A percentile compares a stretch with the other conserved stretches of the same genome.
phyloP scores from a whole-genome alignment of 2,888 invertebrate species.

The Branchipolynoe longqiensis region DNA sequence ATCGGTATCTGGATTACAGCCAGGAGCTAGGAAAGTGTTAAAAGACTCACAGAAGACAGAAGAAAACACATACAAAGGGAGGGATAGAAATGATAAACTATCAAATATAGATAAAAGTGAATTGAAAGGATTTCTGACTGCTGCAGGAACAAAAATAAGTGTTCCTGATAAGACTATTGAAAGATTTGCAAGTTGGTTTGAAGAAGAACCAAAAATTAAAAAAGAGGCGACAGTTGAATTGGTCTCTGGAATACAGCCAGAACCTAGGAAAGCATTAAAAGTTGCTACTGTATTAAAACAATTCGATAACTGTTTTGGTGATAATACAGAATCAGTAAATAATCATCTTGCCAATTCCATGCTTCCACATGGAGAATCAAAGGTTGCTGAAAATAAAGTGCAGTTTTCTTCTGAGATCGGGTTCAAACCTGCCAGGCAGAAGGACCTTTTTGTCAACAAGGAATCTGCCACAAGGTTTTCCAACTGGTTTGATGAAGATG shows the following conservation, averaged over 20 bases:
- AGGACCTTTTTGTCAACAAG: not conserved
- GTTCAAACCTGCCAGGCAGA: not conserved
- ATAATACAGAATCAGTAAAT: not conserved
- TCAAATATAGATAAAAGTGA: not conserved
- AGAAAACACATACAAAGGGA: no score
- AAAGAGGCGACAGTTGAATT: no score
- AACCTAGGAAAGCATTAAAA: no score
- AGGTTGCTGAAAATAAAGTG: not conserved
- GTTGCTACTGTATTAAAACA: not conserved
- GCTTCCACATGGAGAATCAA: no score
- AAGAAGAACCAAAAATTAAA: not conserved
- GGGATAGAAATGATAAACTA: not conserved
- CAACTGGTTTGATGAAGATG: constrained; percentile 12
- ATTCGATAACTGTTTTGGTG: not conserved
- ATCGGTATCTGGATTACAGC: no score
- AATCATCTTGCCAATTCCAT: no score
- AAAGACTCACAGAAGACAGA: no score
- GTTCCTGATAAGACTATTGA: not conserved
- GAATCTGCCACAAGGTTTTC: not conserved
- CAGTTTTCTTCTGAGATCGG: not conserved
- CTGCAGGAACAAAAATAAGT: not conserved
- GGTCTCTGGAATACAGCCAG: no score
- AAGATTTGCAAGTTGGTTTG: not conserved
- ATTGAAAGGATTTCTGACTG: not conserved
- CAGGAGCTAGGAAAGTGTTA: no score